Evolutionary conservation across 2,113 vertebrate genomes (phyloP).

Genomic region (Solea senegalensis): DNA sequence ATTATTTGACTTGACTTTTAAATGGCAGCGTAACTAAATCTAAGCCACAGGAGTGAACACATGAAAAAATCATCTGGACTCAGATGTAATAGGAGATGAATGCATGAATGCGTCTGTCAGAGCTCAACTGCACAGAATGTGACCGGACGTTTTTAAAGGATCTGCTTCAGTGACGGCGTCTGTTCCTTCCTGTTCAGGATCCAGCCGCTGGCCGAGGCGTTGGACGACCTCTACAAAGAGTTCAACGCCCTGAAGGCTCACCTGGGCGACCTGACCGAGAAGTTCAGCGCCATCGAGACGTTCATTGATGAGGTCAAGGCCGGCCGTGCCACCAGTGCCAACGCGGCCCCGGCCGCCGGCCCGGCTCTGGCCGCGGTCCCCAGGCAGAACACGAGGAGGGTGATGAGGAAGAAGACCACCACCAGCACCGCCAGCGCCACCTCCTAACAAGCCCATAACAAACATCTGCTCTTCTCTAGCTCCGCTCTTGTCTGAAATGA

Average conservation of each 20-base stretch:
- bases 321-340: background rate
- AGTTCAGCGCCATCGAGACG: slow-evolving; percentile 77
- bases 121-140: too few relatives aligned
- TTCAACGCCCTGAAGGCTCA: slow-evolving; percentile 83
- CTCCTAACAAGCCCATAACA: background rate
- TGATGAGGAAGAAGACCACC: slow-evolving; percentile 67
- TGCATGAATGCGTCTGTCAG: too few relatives aligned
- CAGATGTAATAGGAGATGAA: too few relatives aligned
- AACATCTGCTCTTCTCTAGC: background rate
- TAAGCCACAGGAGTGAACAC: too few relatives aligned
- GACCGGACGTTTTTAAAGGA: too few relatives aligned
- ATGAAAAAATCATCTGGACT: too few relatives aligned
- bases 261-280: slow-evolving; percentile 81
- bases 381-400: slow-evolving; percentile 52
- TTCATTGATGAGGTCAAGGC: slow-evolving; percentile 81
- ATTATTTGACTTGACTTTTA: too few relatives aligned
- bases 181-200: slow-evolving; percentile 63
- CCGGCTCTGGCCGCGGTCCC: background rate
- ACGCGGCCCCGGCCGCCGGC: background rate
- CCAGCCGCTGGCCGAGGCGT: slow-evolving; percentile 81
- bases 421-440: background rate
- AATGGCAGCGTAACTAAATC: too few relatives aligned
- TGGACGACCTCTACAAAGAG: slow-evolving; percentile 84
- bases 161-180: too few relatives aligned
- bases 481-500: background rate